Evolutionary conservation across 64 coral and sea anemone species (phyloP).

Genomic region (Anthopleura sola): DNA sequence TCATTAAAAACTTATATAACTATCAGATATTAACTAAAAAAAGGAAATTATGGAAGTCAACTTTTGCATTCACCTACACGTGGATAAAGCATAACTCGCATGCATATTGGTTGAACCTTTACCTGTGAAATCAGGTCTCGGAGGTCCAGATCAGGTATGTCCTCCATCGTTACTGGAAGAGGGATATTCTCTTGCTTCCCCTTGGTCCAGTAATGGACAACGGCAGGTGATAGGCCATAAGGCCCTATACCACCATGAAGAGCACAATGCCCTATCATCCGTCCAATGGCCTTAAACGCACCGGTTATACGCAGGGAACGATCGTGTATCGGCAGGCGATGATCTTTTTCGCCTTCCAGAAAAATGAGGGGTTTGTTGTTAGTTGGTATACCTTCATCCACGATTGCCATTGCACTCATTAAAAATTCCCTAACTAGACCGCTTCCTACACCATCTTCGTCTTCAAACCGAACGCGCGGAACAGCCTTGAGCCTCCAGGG

Average conservation of each 20-base stretch:
- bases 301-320: conserved; percentile 23
- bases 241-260: conserved; percentile 15
- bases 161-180: neutral
- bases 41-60: too few species aligned
- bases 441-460: conserved; percentile 45
- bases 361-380: conserved; percentile 17
- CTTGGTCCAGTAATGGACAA: neutral
- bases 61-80: too few species aligned
- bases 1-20: too few species aligned
- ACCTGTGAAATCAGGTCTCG: conserved; percentile 19
- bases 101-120: too few species aligned
- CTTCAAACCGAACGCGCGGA: conserved; percentile 21
- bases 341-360: conserved; percentile 36
- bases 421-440: conserved; percentile 34
- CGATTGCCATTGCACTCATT: conserved; percentile 6
- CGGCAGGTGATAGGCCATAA: conserved; percentile 37
- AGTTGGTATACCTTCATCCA: conserved; percentile 14
- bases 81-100: too few species aligned
- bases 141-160: conserved; percentile 33
- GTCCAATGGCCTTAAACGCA: conserved; percentile 37
- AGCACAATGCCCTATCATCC: conserved; percentile 36
- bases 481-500: neutral
- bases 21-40: too few species aligned
- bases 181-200: neutral
- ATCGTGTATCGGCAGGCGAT: conserved; percentile 25